Evolutionary conservation across 2,113 vertebrate genomes (phyloP).

Genomic region (Lonchura striata): DNA sequence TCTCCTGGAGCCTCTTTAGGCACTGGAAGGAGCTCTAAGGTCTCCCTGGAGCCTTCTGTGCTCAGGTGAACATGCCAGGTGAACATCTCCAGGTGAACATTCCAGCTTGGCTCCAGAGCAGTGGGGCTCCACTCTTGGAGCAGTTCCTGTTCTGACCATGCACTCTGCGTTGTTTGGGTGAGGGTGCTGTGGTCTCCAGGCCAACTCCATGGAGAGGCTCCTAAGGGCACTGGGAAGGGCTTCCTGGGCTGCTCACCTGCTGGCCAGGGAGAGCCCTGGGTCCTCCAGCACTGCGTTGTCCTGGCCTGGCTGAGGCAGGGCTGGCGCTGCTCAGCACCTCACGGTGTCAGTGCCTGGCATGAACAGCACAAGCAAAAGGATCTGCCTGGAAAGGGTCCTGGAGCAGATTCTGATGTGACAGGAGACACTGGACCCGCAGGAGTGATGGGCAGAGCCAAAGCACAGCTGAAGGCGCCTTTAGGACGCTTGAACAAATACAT

Average conservation of each 20-base stretch:
- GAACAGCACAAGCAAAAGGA: not conserved
- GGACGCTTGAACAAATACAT: rapidly evolving
- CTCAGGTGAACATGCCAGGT: not conserved
- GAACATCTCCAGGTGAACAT: no score
- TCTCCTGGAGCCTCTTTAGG: not conserved
- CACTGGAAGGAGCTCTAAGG: not conserved
- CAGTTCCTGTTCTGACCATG: not conserved
- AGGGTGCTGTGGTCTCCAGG: not conserved
- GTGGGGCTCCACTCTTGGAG: not conserved
- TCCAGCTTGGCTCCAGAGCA: not conserved
- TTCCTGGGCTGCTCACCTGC: not conserved
- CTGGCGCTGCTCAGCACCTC: not conserved
- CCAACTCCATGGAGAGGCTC: not conserved
- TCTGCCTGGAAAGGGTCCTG: not conserved
- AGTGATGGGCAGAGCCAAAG: not conserved
- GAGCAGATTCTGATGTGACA: rapidly evolving
- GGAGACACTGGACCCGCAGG: not conserved
- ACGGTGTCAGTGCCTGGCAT: rapidly evolving
- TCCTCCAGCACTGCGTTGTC: rapidly evolving
- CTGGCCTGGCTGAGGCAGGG: not conserved
- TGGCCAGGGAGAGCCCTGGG: not conserved
- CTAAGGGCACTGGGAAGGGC: not conserved
- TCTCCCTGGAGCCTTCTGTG: not conserved
- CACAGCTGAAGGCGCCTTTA: not conserved
- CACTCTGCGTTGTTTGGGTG: not conserved